phyloP scores from a whole-genome alignment of 37 sponge, comb jelly and placozoan genomes.

The Spongia lamella region DNA sequence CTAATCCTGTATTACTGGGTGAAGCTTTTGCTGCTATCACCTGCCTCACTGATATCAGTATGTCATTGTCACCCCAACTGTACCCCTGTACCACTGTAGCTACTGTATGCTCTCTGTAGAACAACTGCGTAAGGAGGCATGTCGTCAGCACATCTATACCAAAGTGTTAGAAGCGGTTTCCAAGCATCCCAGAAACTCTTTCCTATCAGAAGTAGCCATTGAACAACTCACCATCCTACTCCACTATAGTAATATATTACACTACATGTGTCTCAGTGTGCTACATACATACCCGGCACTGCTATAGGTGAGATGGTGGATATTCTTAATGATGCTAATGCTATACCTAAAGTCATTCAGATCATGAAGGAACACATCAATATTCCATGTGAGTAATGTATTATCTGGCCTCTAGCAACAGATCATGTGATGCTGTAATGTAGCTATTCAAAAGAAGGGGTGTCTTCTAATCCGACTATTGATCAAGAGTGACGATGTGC shows the following conservation, averaged over 20 bases:
- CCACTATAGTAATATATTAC: neutral
- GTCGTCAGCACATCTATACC: conserved; percentile 6
- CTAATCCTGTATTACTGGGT: conserved; percentile 22
- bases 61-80: neutral
- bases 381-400: no score
- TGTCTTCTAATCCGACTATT: conserved; percentile 45
- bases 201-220: conserved; percentile 43
- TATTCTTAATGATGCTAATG: conserved; percentile 28
- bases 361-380: conserved; percentile 36
- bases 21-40: conserved; percentile 64
- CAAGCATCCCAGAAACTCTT: conserved; percentile 11
- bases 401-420: neutral
- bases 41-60: conserved; percentile 48
- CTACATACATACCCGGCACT: neutral
- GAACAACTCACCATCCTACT: conserved; percentile 41
- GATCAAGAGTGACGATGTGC: neutral
- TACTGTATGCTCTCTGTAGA: neutral
- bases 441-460: conserved; percentile 51
- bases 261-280: neutral
- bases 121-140: neutral
- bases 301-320: conserved; percentile 2
- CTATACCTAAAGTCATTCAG: conserved; percentile 2
- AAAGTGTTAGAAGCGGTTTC: conserved; percentile 10
- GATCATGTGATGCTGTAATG: neutral
- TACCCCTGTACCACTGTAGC: neutral